These are phyloP conservation scores for Andrena bucephala DNA, from an alignment of 2,888 invertebrate species.

Conservation along the genomic window DNA sequence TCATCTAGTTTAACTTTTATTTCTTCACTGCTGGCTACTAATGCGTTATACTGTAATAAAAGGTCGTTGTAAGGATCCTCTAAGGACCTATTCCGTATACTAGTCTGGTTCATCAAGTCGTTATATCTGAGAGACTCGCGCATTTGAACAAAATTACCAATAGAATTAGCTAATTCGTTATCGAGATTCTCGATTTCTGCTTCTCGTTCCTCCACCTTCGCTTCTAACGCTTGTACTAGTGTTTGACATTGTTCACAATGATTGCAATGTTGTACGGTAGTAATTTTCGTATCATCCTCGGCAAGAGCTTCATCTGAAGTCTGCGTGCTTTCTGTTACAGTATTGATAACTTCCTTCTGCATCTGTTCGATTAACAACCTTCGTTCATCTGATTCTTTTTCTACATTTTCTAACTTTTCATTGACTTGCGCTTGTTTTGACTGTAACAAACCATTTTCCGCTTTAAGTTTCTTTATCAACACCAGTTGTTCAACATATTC, in stretches of 20 bases:
- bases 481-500: slow-evolving; percentile 81
- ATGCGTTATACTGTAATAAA: slow-evolving; percentile 87
- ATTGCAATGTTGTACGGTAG: slow-evolving; percentile 65
- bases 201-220: slow-evolving; percentile 91
- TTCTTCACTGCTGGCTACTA: slow-evolving; percentile 88
- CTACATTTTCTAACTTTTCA: slow-evolving; percentile 80
- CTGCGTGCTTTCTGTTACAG: slow-evolving; percentile 37
- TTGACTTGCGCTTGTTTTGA: slow-evolving; percentile 84
- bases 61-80: slow-evolving; percentile 87
- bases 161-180: slow-evolving; percentile 88
- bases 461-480: slow-evolving; percentile 77
- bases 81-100: slow-evolving; percentile 85
- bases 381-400: slow-evolving; percentile 79
- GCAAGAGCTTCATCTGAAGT: slow-evolving; percentile 44
- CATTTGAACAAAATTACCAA: slow-evolving; percentile 88
- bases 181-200: slow-evolving; percentile 91
- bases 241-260: slow-evolving; percentile 78
- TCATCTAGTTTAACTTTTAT: slow-evolving; percentile 88
- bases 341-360: slow-evolving; percentile 65
- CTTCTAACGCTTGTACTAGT: slow-evolving; percentile 86
- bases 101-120: slow-evolving; percentile 86
- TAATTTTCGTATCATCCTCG: slow-evolving; percentile 38
- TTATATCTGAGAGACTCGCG: slow-evolving; percentile 89
- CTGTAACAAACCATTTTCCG: slow-evolving; percentile 78
- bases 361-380: slow-evolving; percentile 73